Evolutionary conservation across 2,888 invertebrate genomes (phyloP).

Genomic region (Strigamia maritima): DNA sequence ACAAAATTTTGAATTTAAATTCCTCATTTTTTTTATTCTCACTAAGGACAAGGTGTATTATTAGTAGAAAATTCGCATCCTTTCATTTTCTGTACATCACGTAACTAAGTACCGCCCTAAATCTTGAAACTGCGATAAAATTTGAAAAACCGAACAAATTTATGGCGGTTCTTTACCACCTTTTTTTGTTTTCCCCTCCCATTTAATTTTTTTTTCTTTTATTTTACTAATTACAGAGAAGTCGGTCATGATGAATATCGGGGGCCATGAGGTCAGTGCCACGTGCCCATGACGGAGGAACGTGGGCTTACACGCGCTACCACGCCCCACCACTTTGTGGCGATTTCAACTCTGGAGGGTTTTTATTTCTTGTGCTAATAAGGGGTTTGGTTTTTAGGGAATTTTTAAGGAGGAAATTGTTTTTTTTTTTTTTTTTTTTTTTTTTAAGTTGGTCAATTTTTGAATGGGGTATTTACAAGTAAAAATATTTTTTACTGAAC

Average conservation of each 20-base stretch:
- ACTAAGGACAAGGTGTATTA: not conserved
- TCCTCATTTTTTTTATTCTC: not conserved
- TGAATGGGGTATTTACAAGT: not conserved
- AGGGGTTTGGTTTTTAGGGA: not conserved
- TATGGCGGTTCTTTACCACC: not conserved
- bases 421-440: not conserved
- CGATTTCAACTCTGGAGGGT: not conserved
- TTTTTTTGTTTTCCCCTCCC: not conserved
- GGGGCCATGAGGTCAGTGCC: not conserved
- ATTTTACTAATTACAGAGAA: not conserved
- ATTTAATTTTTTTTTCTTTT: not conserved
- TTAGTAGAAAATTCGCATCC: not conserved
- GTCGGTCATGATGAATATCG: not conserved
- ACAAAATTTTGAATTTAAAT: too few species aligned
- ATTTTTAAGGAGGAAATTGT: not conserved
- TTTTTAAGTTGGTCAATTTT: not conserved
- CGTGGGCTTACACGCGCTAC: not conserved
- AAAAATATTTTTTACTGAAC: too few species aligned
- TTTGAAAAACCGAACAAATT: not conserved
- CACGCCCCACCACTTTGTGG: not conserved
- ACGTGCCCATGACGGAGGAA: constrained; percentile 16
- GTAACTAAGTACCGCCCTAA: not conserved
- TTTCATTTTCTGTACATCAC: not conserved
- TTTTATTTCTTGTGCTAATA: not conserved
- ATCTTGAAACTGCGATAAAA: not conserved